Evolutionary conservation across 2,113 vertebrate genomes (phyloP).

Genomic region (Lepus timidus): DNA sequence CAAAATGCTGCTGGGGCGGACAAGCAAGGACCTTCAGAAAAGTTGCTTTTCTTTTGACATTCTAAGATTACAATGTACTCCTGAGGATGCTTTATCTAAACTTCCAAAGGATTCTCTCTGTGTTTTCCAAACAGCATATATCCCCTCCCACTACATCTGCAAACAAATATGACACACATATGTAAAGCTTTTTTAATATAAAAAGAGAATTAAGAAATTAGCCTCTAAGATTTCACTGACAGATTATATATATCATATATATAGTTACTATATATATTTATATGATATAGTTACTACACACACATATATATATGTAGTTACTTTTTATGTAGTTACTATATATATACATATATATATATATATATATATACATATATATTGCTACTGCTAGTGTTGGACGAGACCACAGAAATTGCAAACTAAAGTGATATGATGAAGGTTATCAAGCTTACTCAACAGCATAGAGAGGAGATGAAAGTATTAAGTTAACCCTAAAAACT

Average conservation of each 20-base stretch:
- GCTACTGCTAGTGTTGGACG: not conserved
- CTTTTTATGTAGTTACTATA: not conserved
- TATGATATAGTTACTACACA: too few species aligned
- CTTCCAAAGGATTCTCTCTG: not conserved
- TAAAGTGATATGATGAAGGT: not conserved
- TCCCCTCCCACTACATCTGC: not conserved
- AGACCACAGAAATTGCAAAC: not conserved
- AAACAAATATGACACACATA: conserved; percentile 63
- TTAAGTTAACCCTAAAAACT: not conserved
- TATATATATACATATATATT: not conserved
- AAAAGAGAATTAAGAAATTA: conserved; percentile 75
- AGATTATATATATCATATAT: not conserved
- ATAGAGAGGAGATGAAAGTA: not conserved
- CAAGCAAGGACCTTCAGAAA: not conserved
- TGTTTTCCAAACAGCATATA: conserved; percentile 51
- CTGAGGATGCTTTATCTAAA: not conserved
- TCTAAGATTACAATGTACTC: not conserved
- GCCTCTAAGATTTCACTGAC: conserved; percentile 48
- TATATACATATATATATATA: conserved; percentile 34
- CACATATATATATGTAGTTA: conserved; percentile 49
- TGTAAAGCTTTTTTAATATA: conserved; percentile 65
- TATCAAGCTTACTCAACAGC: not conserved
- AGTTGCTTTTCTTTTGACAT: not conserved
- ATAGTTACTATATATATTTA: not conserved
- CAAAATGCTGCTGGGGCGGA: conserved; percentile 49